These are phyloP conservation scores for Felis catus DNA, from an alignment of 2,113 vertebrate genomes.

Conservation along the genomic window DNA sequence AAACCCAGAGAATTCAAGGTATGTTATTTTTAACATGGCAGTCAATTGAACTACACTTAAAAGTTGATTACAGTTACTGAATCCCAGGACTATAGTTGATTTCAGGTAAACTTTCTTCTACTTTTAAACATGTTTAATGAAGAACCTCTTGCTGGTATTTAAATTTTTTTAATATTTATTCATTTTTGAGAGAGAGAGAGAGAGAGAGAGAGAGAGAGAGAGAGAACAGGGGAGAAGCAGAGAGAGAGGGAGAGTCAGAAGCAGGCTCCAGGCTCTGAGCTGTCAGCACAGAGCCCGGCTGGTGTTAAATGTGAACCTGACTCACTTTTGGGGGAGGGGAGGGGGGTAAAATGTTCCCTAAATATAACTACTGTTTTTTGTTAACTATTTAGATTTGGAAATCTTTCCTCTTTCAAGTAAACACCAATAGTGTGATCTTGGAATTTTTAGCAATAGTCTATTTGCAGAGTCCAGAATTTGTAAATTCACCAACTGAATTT, in stretches of 20 bases:
- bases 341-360: not conserved
- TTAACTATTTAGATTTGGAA: not conserved
- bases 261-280: no score
- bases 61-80: not conserved
- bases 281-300: no score
- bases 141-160: not conserved
- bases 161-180: no score
- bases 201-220: no score
- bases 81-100: not conserved
- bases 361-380: not conserved
- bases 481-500: not conserved
- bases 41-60: not conserved
- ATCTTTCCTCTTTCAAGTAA: not conserved
- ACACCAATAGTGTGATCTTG: not conserved
- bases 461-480: not conserved
- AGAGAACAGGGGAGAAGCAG: no score
- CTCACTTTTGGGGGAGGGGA: no score
- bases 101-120: conserved; percentile 42
- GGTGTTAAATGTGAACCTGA: not conserved
- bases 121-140: not conserved
- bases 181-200: no score
- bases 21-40: not conserved
- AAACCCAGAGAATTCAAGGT: conserved; percentile 67
- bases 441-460: not conserved
- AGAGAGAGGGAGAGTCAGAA: no score